Evolutionary conservation across 2,113 vertebrate genomes (phyloP).

Genomic region (Trichechus manatus): DNA sequence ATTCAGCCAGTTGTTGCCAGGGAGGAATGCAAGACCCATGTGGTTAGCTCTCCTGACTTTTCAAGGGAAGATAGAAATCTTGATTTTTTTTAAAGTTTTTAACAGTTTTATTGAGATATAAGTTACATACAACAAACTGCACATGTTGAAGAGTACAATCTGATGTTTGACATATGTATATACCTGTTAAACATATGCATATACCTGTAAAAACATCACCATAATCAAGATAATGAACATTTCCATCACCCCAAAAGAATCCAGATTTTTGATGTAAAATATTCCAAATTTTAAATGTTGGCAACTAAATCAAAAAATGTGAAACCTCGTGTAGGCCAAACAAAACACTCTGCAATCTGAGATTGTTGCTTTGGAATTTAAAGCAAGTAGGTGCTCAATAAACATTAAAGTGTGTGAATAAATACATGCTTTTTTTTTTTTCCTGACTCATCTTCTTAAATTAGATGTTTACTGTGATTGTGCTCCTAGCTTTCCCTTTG

Average conservation of each 20-base stretch:
- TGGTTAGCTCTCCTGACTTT: neutral
- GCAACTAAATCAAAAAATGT: constrained; percentile 45
- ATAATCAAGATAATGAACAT: too few species aligned
- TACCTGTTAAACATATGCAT: too few species aligned
- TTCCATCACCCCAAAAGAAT: too few species aligned
- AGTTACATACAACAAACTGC: too few species aligned
- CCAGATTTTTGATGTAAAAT: constrained; percentile 43
- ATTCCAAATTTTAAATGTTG: constrained; percentile 60
- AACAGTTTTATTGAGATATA: too few species aligned
- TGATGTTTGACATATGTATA: too few species aligned
- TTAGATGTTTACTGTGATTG: neutral
- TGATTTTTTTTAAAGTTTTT: too few species aligned
- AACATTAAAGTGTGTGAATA: neutral
- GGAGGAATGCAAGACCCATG: neutral
- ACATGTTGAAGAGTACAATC: too few species aligned
- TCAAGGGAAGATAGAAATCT: constrained; percentile 9
- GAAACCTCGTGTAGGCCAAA: constrained; percentile 40
- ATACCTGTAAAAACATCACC: too few species aligned
- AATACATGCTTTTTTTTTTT: neutral
- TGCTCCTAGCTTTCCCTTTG: neutral
- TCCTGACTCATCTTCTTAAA: neutral
- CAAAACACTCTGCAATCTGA: constrained; percentile 15
- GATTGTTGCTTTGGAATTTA: constrained; percentile 24
- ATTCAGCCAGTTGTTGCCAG: neutral
- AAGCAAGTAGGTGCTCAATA: constrained; percentile 28